Evolutionary conservation across 1,140 invertebrate species (phyloP).

Genomic region (Bombus soroeensis): DNA sequence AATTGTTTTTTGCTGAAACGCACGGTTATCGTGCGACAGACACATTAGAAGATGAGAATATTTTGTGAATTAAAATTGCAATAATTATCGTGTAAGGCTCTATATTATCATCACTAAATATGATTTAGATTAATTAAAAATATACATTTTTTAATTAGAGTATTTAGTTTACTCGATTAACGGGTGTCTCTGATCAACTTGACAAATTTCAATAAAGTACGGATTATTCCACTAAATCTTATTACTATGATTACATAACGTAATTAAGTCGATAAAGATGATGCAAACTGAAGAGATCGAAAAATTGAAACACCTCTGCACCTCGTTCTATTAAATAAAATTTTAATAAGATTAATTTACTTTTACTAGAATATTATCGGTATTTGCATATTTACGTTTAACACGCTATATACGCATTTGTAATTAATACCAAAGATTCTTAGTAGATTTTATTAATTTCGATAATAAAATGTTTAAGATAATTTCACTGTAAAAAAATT

Average conservation of each 20-base stretch:
- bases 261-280: not conserved
- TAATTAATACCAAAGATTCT: no score
- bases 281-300: not conserved
- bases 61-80: not conserved
- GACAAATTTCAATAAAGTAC: no score
- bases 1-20: constrained; percentile 11
- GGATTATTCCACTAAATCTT: no score
- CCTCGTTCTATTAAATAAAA: not conserved
- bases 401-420: no score
- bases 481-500: not conserved
- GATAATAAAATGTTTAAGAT: not conserved
- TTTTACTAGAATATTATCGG: not conserved
- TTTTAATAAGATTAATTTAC: not conserved
- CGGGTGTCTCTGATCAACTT: no score
- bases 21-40: not conserved
- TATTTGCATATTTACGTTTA: not conserved
- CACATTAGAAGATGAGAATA: not conserved
- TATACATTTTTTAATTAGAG: not conserved
- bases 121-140: not conserved
- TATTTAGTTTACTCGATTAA: no score
- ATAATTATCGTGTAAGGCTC: not conserved
- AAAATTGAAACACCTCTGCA: not conserved
- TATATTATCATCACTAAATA: not conserved
- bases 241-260: not conserved
- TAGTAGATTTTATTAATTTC: not conserved